phyloP scores from a whole-genome alignment of 2,113 vertebrate species.

The Poeciliopsis retropinna region DNA sequence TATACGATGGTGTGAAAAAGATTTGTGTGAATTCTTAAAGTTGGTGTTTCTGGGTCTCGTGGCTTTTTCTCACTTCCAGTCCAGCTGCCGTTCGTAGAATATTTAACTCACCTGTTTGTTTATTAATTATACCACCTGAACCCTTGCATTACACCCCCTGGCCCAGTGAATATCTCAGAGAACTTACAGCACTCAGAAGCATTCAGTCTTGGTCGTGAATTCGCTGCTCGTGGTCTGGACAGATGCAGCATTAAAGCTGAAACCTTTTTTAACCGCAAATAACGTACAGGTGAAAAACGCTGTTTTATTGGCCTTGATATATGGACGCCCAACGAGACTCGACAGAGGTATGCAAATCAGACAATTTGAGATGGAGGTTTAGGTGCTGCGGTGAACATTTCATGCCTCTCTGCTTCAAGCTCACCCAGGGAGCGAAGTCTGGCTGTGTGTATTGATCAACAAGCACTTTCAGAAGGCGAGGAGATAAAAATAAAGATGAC shows the following conservation, averaged over 20 bases:
- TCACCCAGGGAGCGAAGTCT: conserved; percentile 33
- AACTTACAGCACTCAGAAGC: neutral
- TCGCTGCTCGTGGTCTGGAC: neutral
- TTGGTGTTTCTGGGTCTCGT: neutral
- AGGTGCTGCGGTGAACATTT: conserved; percentile 51
- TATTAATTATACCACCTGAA: neutral
- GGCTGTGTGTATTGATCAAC: conserved; percentile 67
- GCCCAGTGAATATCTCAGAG: neutral
- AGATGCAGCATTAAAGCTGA: neutral
- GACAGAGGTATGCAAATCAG: conserved; percentile 1
- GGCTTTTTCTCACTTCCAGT: neutral
- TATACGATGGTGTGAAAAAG: no score
- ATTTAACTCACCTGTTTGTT: neutral
- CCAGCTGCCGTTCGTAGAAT: neutral
- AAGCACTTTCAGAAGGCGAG: conserved; percentile 39
- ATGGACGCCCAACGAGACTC: conserved; percentile 2
- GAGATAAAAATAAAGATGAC: conserved; percentile 64
- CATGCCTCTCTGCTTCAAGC: conserved; percentile 45
- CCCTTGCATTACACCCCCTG: neutral
- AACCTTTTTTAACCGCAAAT: neutral
- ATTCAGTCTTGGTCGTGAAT: neutral
- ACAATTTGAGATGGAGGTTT: conserved; percentile 3
- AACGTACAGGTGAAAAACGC: neutral
- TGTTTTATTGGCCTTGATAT: neutral
- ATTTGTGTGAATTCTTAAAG: neutral